phyloP scores from a whole-genome alignment of 2,797 vertebrate genomes.

The Pseudomugil tenellus region DNA sequence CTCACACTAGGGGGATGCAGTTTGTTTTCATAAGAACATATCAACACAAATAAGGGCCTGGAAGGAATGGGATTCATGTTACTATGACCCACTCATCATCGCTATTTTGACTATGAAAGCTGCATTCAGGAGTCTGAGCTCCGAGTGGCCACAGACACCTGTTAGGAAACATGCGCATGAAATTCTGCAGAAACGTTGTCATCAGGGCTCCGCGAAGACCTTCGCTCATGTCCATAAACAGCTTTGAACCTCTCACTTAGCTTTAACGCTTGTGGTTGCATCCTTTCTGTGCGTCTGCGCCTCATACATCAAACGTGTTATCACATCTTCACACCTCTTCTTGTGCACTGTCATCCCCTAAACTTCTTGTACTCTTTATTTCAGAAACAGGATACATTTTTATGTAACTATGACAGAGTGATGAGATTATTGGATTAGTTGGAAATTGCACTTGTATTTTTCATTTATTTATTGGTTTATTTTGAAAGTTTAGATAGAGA shows the following conservation, averaged over 20 bases:
- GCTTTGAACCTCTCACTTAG: conserved; percentile 17
- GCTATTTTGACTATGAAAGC: conserved; percentile 76
- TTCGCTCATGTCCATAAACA: conserved; percentile 40
- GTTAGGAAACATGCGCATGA: conserved; percentile 71
- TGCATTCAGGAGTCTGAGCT: conserved; percentile 52
- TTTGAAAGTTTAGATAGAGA: conserved; percentile 12
- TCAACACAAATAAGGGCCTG: conserved; percentile 72
- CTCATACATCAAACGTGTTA: conserved; percentile 3
- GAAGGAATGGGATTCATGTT: conserved; percentile 77
- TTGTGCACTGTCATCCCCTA: background rate
- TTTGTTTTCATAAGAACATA: conserved; percentile 72
- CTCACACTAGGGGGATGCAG: conserved; percentile 48
- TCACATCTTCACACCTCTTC: background rate
- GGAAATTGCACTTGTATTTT: conserved; percentile 14
- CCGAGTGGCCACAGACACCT: conserved; percentile 63
- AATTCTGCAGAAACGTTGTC: conserved; percentile 73
- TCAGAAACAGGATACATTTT: background rate
- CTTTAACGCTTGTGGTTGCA: background rate
- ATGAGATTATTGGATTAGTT: conserved; percentile 17
- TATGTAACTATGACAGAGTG: background rate
- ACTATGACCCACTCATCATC: conserved; percentile 71
- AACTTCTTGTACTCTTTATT: background rate
- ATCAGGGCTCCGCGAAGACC: conserved; percentile 61
- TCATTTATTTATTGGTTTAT: too few relatives aligned
- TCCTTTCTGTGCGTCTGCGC: conserved; percentile 2